Evolutionary conservation across 2,888 invertebrate species (phyloP), one percentile per base, ranked within the genome.

Genomic region (Cheilosia vernalis): DNA sequence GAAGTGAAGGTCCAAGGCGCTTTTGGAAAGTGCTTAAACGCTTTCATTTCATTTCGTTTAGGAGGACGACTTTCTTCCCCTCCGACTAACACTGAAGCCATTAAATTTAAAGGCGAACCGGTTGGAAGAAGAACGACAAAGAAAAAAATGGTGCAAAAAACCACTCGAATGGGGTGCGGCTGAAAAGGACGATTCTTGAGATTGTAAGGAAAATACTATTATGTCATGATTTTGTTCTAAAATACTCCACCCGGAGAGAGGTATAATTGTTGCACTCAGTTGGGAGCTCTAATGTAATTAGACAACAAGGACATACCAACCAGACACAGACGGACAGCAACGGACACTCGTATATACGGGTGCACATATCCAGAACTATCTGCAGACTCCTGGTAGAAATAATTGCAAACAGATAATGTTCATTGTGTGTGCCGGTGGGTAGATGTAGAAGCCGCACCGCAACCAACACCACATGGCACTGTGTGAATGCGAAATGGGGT

Each of bases 361-460:
- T n/a, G n/a, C 49, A 44, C 24, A 17, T 27, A n/a, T 30, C 9
- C 63, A 58, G 27, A 37, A 37, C 37, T 13, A 37, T 37, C 55
- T 30, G 51, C 51, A 79, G 58, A 79, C 73, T 58, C 42, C 60
- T 74, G 60, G 66, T 77, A 44, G 67, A 72, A 77, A 77, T 85
- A 85, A 80, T 85, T 85, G 85, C 76, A 81, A 81, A 81, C 81
- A 81, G 85, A 85, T 81, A 85, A 72, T 76, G 64, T 58, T 67
- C 70, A 64, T 69, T 69, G 83, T 84, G 74, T 55, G 72, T n/a
- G n/a, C n/a, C 47, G 44, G 76, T 63, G 37, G 37, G 76, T 47
- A 21, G 42, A 24, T n/a, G 27, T 33, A 19, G 19, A n/a, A 27
- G 37, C 58, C 44, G 44, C 44, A 58, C 56, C 49, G 47, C 27